phyloP scores from a whole-genome alignment of 1,140 invertebrate species.

The Drosophila carrolli region DNA sequence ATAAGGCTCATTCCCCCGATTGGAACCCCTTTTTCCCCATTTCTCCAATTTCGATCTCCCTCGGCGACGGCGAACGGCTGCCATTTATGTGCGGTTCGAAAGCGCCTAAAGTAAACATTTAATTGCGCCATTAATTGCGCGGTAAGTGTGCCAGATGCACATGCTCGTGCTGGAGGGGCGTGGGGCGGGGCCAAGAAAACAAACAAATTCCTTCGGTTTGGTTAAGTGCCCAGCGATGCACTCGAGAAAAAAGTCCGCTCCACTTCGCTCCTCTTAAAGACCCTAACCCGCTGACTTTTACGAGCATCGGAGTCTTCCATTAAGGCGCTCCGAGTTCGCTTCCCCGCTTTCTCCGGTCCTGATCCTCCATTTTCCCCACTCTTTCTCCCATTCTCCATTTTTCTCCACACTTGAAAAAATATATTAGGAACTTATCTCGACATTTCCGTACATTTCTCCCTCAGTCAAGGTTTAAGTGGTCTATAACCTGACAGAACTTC shows the following conservation, averaged over 20 bases:
- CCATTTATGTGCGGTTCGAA: conserved; percentile 68
- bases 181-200: conserved; percentile 51
- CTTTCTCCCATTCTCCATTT: conserved; percentile 3
- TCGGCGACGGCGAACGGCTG: conserved; percentile 28
- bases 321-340: conserved; percentile 55
- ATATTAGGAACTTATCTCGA: not conserved
- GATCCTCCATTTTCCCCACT: conserved; percentile 12
- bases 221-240: conserved; percentile 77
- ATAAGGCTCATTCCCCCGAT: not conserved
- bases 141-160: conserved; percentile 81
- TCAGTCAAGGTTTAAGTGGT: too few relatives aligned
- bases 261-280: not conserved
- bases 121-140: conserved; percentile 81
- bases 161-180: conserved; percentile 25
- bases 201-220: conserved; percentile 70
- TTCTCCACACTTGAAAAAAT: not conserved
- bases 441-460: not conserved
- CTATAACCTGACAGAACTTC: not conserved
- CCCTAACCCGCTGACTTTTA: conserved; percentile 65
- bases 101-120: conserved; percentile 82
- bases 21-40: not conserved
- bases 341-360: conserved; percentile 22
- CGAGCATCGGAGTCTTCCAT: conserved; percentile 67
- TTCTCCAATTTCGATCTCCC: conserved; percentile 33
- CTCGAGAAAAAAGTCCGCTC: conserved; percentile 34